A percentile compares a stretch with the other conserved stretches of the same genome.
phyloP scores from a whole-genome alignment of 2,113 vertebrate species.

The Oreotrochilus melanogaster region DNA sequence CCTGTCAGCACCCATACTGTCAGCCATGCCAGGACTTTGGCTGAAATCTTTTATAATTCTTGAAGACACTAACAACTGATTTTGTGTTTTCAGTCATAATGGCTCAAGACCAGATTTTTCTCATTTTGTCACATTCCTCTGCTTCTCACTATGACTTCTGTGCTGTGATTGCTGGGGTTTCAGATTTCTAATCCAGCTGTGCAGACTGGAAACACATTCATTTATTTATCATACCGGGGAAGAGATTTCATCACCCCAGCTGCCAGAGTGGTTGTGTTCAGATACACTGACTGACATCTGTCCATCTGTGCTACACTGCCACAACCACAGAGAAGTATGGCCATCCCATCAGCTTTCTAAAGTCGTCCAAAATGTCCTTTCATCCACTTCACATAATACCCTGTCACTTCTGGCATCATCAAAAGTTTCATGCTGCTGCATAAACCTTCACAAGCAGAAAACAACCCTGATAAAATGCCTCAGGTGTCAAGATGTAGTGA shows the following conservation, averaged over 20 bases:
- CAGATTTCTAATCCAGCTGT: not conserved
- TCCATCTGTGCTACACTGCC: not conserved
- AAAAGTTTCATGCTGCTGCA: not conserved
- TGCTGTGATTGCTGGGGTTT: not conserved
- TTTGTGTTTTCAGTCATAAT: not conserved
- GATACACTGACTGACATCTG: not conserved
- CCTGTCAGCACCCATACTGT: rapidly evolving
- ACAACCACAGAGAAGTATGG: rapidly evolving
- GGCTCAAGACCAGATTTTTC: not conserved
- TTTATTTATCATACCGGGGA: not conserved
- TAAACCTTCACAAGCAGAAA: not conserved
- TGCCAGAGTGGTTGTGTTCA: rapidly evolving
- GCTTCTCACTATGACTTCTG: not conserved
- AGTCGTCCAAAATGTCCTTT: not conserved
- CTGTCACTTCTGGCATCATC: not conserved
- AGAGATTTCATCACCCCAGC: not conserved
- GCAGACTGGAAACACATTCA: not conserved
- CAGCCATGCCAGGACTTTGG: not conserved
- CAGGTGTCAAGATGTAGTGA: not conserved
- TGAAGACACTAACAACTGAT: not conserved
- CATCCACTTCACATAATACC: not conserved
- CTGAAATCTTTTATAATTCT: not conserved
- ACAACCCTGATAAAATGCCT: not conserved
- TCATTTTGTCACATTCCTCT: not conserved
- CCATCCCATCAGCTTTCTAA: not conserved